Conservation (phyloP, 2,888 invertebrate species). For the Gerris lacustris region DNA sequence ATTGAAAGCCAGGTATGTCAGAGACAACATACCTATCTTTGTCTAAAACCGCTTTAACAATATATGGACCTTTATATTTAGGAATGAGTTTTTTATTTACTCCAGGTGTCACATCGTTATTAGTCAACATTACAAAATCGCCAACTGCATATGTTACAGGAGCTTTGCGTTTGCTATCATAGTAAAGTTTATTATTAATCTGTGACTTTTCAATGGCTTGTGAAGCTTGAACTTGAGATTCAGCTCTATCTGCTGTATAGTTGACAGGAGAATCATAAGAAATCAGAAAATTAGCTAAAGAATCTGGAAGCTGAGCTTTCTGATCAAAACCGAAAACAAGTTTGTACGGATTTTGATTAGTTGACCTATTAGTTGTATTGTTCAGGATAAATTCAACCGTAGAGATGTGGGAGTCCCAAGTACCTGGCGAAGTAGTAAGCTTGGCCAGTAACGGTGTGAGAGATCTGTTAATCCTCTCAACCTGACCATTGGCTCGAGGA, state of each 20-base stretch:
- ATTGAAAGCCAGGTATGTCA: no score
- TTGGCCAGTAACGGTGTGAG: constrained; percentile 11
- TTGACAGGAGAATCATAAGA: not conserved
- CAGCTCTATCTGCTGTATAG: not conserved
- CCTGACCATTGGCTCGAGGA: constrained; percentile 8
- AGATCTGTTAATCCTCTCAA: constrained; percentile 9
- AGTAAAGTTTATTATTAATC: not conserved
- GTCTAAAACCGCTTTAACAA: not conserved
- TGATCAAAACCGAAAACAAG: not conserved
- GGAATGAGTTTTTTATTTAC: not conserved
- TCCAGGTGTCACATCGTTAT: not conserved
- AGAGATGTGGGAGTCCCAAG: not conserved
- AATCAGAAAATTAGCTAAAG: not conserved
- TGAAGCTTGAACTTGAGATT: not conserved
- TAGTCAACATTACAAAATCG: not conserved
- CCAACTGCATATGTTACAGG: not conserved
- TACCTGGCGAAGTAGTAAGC: not conserved
- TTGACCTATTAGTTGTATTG: not conserved
- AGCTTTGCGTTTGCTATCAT: not conserved
- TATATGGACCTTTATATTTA: not conserved
- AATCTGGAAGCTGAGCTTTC: not conserved
- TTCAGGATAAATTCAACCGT: constrained; percentile 11
- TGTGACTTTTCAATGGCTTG: not conserved
- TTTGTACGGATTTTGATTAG: not conserved
- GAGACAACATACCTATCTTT: not conserved